phyloP scores from a whole-genome alignment of 2,888 invertebrate genomes.

The Melolontha melolontha region DNA sequence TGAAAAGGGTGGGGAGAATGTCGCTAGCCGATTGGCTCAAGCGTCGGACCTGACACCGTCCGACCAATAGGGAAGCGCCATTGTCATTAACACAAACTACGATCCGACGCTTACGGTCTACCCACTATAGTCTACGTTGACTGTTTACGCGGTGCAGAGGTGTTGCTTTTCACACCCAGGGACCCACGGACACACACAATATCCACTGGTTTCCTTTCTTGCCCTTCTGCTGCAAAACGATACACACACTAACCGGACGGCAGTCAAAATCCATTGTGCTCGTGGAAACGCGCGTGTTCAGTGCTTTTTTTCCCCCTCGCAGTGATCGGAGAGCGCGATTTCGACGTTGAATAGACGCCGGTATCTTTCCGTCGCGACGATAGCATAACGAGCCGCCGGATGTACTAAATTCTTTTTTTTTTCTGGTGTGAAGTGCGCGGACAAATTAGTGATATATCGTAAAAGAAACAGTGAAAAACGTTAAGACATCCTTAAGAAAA shows the following conservation, averaged over 20 bases:
- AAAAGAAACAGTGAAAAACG: conserved; percentile 15
- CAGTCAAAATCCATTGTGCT: no score
- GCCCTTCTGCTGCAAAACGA: neutral
- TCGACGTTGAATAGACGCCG: conserved; percentile 18
- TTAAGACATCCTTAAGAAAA: neutral
- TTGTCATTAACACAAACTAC: conserved; percentile 67
- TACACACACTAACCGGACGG: neutral
- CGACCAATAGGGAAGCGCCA: conserved; percentile 62
- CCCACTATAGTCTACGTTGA: conserved; percentile 64
- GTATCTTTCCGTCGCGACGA: conserved; percentile 38
- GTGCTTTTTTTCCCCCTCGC: neutral
- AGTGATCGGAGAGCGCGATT: neutral
- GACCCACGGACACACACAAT: conserved; percentile 28
- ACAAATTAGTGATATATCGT: conserved; percentile 1
- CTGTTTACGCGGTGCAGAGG: conserved; percentile 63
- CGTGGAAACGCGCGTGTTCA: conserved; percentile 1
- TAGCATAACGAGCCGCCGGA: conserved; percentile 12
- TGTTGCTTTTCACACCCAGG: conserved; percentile 62
- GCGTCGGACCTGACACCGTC: conserved; percentile 60
- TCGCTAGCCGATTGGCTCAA: conserved; percentile 64
- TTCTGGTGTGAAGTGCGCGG: conserved; percentile 30
- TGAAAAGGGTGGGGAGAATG: conserved; percentile 65
- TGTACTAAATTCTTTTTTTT: neutral
- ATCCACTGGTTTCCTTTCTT: neutral
- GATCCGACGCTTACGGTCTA: conserved; percentile 55